These are phyloP conservation scores for Catocala fraxini DNA, from an alignment of 2,888 invertebrate genomes.

Conservation along the genomic window DNA sequence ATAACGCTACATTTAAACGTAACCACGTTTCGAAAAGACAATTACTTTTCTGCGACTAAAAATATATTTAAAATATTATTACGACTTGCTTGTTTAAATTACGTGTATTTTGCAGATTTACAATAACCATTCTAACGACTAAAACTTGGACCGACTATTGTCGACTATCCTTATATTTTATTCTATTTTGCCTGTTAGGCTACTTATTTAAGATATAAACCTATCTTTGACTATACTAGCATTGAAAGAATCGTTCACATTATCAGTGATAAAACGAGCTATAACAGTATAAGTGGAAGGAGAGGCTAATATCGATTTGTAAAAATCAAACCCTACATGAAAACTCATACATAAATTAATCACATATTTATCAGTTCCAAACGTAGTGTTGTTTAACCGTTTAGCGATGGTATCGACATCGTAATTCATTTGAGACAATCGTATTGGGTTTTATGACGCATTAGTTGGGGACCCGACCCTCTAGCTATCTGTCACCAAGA, in stretches of 20 bases:
- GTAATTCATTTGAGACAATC: constrained; percentile 79
- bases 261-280: no score
- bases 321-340: constrained; percentile 7
- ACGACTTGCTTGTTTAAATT: neutral
- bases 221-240: no score
- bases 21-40: constrained; percentile 19
- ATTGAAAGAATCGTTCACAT: no score
- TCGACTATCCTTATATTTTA: no score
- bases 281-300: no score
- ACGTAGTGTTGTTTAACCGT: constrained; percentile 64
- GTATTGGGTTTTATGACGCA: constrained; percentile 83
- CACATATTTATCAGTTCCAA: constrained; percentile 41
- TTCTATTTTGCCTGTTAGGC: no score
- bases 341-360: constrained; percentile 47
- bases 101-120: constrained; percentile 5
- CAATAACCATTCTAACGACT: no score
- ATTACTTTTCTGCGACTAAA: constrained; percentile 3
- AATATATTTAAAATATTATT: neutral
- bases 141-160: no score
- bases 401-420: constrained; percentile 61
- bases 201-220: no score
- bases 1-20: constrained; percentile 36
- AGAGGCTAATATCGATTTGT: neutral
- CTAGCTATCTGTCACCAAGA: constrained; percentile 78
- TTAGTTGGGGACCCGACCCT: constrained; percentile 69